phyloP scores from a whole-genome alignment of 2,888 invertebrate genomes.

The Patella pellucida region DNA sequence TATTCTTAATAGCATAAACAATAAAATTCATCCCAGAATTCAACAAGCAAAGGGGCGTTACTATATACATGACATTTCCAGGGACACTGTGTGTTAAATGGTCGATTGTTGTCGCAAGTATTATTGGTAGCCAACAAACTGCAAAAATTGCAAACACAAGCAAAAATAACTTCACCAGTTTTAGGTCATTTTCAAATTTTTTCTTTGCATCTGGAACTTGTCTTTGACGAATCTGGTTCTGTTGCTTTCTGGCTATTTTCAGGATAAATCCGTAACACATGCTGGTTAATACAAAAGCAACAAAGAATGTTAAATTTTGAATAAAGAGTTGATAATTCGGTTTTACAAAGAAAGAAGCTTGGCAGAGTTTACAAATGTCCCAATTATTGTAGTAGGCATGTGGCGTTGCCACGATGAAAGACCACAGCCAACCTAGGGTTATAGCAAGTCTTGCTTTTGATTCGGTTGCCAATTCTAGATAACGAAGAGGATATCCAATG shows the following conservation, averaged over 20 bases:
- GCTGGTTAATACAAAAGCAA: background rate
- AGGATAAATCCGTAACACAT: conserved; percentile 8
- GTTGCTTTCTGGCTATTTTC: background rate
- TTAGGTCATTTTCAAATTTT: conserved; percentile 18
- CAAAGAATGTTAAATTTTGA: conserved; percentile 23
- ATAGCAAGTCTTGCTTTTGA: conserved; percentile 21
- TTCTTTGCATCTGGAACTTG: background rate
- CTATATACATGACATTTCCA: conserved; percentile 12
- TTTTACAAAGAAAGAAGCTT: conserved; percentile 18
- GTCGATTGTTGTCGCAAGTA: conserved; percentile 23
- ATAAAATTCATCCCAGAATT: conserved; percentile 34
- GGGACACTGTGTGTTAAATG: conserved; percentile 21
- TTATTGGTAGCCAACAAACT: conserved; percentile 30
- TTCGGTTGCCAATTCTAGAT: conserved; percentile 23
- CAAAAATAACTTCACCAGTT: conserved; percentile 28
- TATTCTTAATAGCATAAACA: conserved; percentile 29
- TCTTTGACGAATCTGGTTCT: no score
- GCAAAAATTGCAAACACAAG: conserved; percentile 33
- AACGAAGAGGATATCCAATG: conserved; percentile 26
- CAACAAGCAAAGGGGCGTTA: conserved; percentile 17
- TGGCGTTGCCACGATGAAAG: conserved; percentile 18
- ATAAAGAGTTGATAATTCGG: conserved; percentile 23
- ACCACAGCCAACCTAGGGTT: conserved; percentile 15
- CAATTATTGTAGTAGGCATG: conserved; percentile 26
- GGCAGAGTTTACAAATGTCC: conserved; percentile 9